Percentiles rank a stretch among this genome's conserved stretches.
These are phyloP conservation scores for Macquaria ambigua DNA, from an alignment of 2,113 vertebrate species.

Conservation along the genomic window DNA sequence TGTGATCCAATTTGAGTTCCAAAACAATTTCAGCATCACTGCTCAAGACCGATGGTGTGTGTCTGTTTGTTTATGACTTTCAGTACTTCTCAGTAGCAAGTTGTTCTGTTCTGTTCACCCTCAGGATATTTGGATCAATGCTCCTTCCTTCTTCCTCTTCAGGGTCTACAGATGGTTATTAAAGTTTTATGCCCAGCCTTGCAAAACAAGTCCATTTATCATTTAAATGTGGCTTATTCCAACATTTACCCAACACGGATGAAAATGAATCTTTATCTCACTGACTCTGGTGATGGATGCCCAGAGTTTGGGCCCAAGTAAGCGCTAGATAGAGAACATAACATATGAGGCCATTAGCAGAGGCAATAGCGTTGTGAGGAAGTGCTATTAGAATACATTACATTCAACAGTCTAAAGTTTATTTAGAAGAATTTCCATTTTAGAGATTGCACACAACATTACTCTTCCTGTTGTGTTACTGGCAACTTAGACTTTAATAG, in stretches of 20 bases:
- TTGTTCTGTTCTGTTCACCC: slow-evolving; percentile 47
- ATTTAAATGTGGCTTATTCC: slow-evolving; percentile 58
- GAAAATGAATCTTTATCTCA: slow-evolving; percentile 44
- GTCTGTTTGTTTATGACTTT: slow-evolving; percentile 30
- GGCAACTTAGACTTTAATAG: not conserved
- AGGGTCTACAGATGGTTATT: slow-evolving; percentile 65
- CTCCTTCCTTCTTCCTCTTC: slow-evolving; percentile 18
- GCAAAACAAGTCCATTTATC: slow-evolving; percentile 59
- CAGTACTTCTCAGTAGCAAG: slow-evolving; percentile 6
- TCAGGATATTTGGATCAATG: slow-evolving; percentile 57
- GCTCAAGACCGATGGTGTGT: not conserved
- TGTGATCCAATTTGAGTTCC: not conserved
- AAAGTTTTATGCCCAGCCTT: slow-evolving; percentile 57
- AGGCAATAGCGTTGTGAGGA: not conserved
- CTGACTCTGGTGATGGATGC: slow-evolving; percentile 2
- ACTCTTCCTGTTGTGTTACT: slow-evolving; percentile 30
- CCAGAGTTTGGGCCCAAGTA: slow-evolving; percentile 22
- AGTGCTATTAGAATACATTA: slow-evolving; percentile 34
- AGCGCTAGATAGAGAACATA: slow-evolving; percentile 22
- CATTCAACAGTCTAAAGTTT: slow-evolving; percentile 22
- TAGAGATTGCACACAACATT: not conserved
- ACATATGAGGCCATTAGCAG: slow-evolving; percentile 54
- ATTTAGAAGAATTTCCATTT: slow-evolving; percentile 47
- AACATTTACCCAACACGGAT: slow-evolving; percentile 42
- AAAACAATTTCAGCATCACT: not conserved